Base-by-base conservation (phyloP, 1,140 invertebrate genomes). In the Drosophila asahinai region DNA sequence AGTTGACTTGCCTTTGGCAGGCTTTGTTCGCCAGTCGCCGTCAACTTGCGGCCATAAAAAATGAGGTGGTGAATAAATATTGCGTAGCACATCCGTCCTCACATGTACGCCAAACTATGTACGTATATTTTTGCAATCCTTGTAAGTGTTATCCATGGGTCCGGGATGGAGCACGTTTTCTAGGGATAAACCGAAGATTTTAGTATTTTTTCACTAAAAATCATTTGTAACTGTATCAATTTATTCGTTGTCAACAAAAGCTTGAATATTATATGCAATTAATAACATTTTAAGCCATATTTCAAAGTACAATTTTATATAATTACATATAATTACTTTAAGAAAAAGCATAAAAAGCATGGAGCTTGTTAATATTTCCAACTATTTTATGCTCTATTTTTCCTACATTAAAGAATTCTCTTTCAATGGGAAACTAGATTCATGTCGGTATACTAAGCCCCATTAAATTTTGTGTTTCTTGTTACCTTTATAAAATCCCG, bases 21-120 rank as follows among this genome's bases (percentile, higher is more conserved):
- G 80, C 80, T 62, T 74, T 74, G 71, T 74, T 58, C 55, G 74
- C 49, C 49, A 33, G 36, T 64, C 38, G 45, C 68, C 61, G 52
- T 67, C 75, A 78, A 89, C 83, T 78, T 83, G 77, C 57, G 59
- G 86, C 66, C 72, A 76, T 72, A 83, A 82, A 82, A 52, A 65
- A 80, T 55, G 64, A 72, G 76, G 77, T 82, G 80, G 67, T 54
- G 67, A 82, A 81, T 81, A 78, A 82, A 82, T 83, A 79, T 83
- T 83, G 80, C 80, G 80, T 74, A 62, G 59, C 77, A 43, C 55
- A 77, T 55, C 64, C 68, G 68, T 40, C 30, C 43, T 30, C 19
- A 36, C 43, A 60, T 58, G 48, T 14, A 15, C 17, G 14, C 79
- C 52, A 22, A 48, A 30, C 38, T 71, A 38, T 38, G 47, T 51